Evolutionary conservation across 2,797 vertebrate species (phyloP).

Genomic region (Ispidina picta): DNA sequence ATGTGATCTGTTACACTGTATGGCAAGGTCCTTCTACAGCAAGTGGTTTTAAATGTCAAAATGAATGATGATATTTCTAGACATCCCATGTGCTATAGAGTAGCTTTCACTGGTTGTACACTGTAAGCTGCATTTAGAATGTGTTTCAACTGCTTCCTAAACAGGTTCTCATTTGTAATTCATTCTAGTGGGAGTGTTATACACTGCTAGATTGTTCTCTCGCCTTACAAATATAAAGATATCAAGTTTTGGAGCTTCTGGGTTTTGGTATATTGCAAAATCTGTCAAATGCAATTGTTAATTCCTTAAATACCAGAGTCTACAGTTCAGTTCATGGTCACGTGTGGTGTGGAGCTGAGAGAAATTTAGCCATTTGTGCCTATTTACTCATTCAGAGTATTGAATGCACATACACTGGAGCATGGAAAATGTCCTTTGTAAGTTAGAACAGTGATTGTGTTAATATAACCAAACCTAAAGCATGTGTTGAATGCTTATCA

Average conservation of each 20-base stretch:
- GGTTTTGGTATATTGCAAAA: neutral
- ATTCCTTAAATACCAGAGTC: constrained; percentile 6
- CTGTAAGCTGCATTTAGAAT: neutral
- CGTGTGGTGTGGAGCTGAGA: neutral
- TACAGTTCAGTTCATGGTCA: neutral
- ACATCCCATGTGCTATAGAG: neutral
- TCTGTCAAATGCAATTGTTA: neutral
- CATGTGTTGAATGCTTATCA: constrained; percentile 42
- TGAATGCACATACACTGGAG: neutral
- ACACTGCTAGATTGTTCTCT: neutral
- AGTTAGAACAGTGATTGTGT: constrained; percentile 11
- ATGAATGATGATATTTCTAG: neutral
- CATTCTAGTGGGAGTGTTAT: neutral
- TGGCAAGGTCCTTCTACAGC: neutral
- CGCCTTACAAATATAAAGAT: neutral
- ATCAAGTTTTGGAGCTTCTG: neutral
- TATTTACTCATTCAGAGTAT: neutral
- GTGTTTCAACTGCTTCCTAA: neutral
- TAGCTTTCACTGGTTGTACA: neutral
- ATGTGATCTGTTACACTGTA: neutral
- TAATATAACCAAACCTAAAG: constrained; percentile 56
- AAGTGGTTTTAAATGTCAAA: neutral
- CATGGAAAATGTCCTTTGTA: constrained; percentile 24
- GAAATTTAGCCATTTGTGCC: neutral
- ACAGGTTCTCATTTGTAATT: neutral